Conservation (phyloP, 2,888 invertebrate species). For the Agrenia bidenticulata region DNA sequence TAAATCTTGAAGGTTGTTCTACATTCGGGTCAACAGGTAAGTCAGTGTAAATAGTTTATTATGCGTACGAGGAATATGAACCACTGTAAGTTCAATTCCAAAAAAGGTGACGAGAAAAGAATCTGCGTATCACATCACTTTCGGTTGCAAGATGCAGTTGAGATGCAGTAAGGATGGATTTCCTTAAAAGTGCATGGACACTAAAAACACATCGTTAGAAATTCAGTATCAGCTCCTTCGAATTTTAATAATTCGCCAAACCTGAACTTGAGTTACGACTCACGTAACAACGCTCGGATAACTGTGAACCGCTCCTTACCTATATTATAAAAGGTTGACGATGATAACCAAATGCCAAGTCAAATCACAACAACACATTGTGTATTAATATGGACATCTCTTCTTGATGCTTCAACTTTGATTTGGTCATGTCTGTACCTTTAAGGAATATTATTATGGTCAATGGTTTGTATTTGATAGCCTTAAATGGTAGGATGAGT, state of each 20-base stretch:
- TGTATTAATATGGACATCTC: conserved; percentile 21
- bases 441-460: conserved; percentile 16
- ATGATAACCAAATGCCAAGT: conserved; percentile 11
- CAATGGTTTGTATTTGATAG: conserved; percentile 34
- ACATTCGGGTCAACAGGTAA: too few species aligned
- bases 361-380: conserved; percentile 1
- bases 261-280: conserved; percentile 12
- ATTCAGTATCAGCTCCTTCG: neutral
- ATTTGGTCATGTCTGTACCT: conserved; percentile 18
- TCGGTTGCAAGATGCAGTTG: too few species aligned
- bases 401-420: neutral
- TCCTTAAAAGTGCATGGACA: conserved; percentile 17
- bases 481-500: conserved; percentile 48
- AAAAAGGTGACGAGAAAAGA: too few species aligned
- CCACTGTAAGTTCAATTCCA: too few species aligned
- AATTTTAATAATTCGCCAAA: neutral
- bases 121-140: too few species aligned
- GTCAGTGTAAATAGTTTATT: too few species aligned
- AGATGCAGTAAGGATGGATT: neutral
- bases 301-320: conserved; percentile 1
- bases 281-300: conserved; percentile 5
- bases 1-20: too few species aligned
- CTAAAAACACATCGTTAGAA: conserved; percentile 5
- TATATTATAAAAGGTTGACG: conserved; percentile 8
- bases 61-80: too few species aligned